Conservation (phyloP, 2,888 invertebrate species). For the Platycnemis pennipes region DNA sequence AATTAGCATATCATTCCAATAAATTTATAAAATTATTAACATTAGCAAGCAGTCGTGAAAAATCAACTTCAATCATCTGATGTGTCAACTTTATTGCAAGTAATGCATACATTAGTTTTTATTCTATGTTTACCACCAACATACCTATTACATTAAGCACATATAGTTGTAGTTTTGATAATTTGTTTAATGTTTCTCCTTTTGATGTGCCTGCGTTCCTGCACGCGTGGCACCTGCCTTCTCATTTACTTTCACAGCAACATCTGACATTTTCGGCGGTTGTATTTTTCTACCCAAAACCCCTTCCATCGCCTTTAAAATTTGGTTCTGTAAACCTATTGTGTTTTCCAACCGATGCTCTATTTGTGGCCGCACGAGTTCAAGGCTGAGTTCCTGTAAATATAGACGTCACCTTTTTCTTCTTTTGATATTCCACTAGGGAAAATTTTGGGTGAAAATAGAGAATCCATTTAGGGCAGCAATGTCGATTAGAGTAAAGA, state of each 20-base stretch:
- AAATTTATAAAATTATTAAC: not conserved
- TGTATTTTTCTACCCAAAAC: not conserved
- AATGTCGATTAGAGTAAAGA: slow-evolving; percentile 33
- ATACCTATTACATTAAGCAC: not conserved
- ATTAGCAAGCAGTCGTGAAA: not conserved
- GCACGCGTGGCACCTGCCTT: not conserved
- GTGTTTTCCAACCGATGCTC: not conserved
- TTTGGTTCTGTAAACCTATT: slow-evolving; percentile 11
- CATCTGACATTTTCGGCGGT: not conserved
- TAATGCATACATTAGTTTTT: not conserved
- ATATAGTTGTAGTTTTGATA: not conserved
- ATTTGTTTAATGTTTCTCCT: not conserved
- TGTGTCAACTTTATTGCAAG: not conserved
- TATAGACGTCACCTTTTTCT: slow-evolving; percentile 21
- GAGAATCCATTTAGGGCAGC: not conserved
- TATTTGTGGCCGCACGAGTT: slow-evolving; percentile 18
- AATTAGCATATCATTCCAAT: not conserved
- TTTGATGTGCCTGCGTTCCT: not conserved
- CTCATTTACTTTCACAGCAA: not conserved
- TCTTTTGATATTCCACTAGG: slow-evolving; percentile 11
- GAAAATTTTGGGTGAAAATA: not conserved
- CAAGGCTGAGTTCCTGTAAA: slow-evolving; percentile 9
- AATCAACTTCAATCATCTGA: not conserved
- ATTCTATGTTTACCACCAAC: not conserved
- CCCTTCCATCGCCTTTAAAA: not conserved